Conservation (phyloP, 2,888 invertebrate genomes). For the Escarpia spicata region DNA sequence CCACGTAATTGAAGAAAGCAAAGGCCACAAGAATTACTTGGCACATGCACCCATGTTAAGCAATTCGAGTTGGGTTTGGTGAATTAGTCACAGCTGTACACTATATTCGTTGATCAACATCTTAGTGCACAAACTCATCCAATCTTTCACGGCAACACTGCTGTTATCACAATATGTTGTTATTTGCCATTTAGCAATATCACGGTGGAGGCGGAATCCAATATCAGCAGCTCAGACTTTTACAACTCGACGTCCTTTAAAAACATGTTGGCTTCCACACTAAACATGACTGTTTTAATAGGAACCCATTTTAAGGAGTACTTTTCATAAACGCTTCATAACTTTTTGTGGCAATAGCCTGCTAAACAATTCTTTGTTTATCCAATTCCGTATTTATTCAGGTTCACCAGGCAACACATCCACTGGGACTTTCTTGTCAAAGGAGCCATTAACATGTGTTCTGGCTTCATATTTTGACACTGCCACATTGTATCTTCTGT, state of each 20-base stretch:
- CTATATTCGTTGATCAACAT: not conserved
- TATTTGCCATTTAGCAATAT: not conserved
- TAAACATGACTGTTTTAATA: not conserved
- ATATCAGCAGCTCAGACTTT: not conserved
- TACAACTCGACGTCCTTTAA: not conserved
- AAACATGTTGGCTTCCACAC: not conserved
- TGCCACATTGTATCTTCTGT: slow-evolving; percentile 5
- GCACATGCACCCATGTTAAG: not conserved
- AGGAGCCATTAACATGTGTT: not conserved
- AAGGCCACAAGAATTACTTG: not conserved
- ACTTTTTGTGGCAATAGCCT: not conserved
- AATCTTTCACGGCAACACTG: not conserved
- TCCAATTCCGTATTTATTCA: not conserved
- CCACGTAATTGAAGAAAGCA: not conserved
- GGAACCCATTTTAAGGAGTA: not conserved
- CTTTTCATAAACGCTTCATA: not conserved
- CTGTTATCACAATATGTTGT: not conserved
- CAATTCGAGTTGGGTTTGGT: not conserved
- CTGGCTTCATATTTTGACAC: not conserved
- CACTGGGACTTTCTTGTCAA: not conserved
- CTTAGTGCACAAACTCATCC: not conserved
- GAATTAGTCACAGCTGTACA: not conserved
- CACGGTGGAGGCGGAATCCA: not conserved
- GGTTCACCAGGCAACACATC: not conserved
- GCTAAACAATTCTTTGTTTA: not conserved